A percentile compares a stretch with the other conserved stretches of the same genome.
These are phyloP conservation scores for Lampris megalopsis DNA, from an alignment of 2,113 vertebrate genomes.

Conservation along the genomic window DNA sequence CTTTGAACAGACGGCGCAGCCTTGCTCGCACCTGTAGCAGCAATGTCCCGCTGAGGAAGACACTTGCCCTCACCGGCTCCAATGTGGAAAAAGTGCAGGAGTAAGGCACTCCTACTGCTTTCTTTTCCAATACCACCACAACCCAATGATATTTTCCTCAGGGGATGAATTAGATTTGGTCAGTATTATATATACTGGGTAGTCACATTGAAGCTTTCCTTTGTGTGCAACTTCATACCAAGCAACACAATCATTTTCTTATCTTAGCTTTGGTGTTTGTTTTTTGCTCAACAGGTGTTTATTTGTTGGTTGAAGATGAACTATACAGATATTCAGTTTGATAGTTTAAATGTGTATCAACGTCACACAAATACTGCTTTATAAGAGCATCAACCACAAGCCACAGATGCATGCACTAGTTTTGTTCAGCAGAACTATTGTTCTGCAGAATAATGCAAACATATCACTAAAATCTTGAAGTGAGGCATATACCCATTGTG, in stretches of 20 bases:
- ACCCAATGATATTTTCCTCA: background rate
- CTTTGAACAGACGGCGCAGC: slow-evolving; percentile 56
- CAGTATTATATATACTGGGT: background rate
- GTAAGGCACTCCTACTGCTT: background rate
- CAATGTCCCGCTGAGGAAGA: slow-evolving; percentile 26
- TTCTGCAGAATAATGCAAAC: background rate
- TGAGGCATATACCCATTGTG: background rate
- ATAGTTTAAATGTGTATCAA: too few relatives aligned
- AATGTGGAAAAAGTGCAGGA: background rate
- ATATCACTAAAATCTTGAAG: background rate
- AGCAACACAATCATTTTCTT: background rate
- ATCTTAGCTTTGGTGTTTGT: background rate
- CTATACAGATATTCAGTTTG: background rate
- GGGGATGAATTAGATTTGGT: background rate
- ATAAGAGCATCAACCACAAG: background rate
- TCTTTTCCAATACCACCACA: background rate
- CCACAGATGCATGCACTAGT: too few relatives aligned
- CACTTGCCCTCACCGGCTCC: background rate
- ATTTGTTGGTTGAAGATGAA: background rate
- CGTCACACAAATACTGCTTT: background rate
- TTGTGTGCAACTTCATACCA: background rate
- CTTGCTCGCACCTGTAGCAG: slow-evolving; percentile 34
- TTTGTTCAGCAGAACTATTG: background rate
- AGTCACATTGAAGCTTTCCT: background rate
- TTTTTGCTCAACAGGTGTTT: background rate